phyloP scores from a whole-genome alignment of 2,797 vertebrate species.

The Benthosema pterotum region DNA sequence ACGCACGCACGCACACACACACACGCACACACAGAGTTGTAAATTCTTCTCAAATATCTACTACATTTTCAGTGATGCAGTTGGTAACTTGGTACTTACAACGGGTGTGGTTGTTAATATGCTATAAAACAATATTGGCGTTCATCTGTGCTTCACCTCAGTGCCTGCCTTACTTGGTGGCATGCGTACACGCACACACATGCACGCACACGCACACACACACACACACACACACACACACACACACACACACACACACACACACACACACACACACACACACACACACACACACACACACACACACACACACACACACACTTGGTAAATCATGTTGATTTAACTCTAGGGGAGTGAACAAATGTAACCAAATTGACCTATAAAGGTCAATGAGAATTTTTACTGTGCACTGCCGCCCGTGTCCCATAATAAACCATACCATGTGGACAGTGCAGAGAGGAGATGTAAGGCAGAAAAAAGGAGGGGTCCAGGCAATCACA shows the following conservation, averaged over 20 bases:
- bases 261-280: too few species aligned
- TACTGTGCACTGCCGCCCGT: slow-evolving; percentile 15
- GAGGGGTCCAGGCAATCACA: slow-evolving; percentile 54
- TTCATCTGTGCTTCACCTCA: too few species aligned
- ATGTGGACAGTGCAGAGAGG: slow-evolving; percentile 26
- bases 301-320: slow-evolving; percentile 13
- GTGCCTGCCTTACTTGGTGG: too few species aligned
- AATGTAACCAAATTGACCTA: neutral
- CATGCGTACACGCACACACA: neutral
- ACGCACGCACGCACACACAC: neutral
- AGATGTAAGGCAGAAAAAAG: slow-evolving; percentile 28
- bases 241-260: too few species aligned
- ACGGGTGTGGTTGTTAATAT: too few species aligned
- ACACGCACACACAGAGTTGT: too few species aligned
- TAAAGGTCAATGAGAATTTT: too few species aligned
- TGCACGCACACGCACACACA: slow-evolving; percentile 5
- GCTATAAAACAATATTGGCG: too few species aligned
- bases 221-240: slow-evolving; percentile 2
- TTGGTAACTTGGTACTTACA: too few species aligned
- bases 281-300: slow-evolving; percentile 1
- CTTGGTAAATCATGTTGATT: neutral
- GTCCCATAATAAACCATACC: slow-evolving; percentile 54
- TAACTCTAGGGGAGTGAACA: neutral
- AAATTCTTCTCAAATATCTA: too few species aligned
- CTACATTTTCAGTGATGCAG: too few species aligned